A percentile compares a stretch with the other conserved stretches of the same genome.
phyloP scores from a whole-genome alignment of 1,140 invertebrate genomes.

The Pomacea maculata region DNA sequence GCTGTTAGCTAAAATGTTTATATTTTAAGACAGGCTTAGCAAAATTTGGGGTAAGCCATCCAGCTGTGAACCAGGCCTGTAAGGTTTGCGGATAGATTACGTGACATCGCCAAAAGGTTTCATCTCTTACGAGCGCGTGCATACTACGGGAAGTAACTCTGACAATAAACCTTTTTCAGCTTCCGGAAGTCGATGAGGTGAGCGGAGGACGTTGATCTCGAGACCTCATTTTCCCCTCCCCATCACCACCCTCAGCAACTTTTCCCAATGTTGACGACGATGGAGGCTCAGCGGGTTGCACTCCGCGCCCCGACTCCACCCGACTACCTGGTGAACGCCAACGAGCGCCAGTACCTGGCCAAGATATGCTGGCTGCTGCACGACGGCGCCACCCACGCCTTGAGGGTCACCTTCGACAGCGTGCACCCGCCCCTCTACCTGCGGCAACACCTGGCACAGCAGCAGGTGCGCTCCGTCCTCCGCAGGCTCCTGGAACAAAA shows the following conservation, averaged over 20 bases:
- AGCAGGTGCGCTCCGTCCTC: constrained; percentile 45
- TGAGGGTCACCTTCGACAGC: constrained; percentile 48
- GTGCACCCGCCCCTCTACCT: constrained; percentile 53
- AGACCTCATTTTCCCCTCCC: too few relatives aligned
- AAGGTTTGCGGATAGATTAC: too few relatives aligned
- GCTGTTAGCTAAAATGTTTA: too few relatives aligned
- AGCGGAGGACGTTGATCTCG: too few relatives aligned
- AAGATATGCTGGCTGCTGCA: constrained; percentile 52
- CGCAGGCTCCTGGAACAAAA: constrained; percentile 36
- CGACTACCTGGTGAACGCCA: constrained; percentile 26
- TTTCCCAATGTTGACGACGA: not conserved
- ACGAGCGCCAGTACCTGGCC: constrained; percentile 50
- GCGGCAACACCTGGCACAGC: constrained; percentile 44
- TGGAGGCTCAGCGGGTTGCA: not conserved
- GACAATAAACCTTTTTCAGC: not conserved
- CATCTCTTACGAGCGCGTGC: not conserved
- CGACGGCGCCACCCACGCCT: constrained; percentile 47
- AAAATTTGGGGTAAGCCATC: too few relatives aligned
- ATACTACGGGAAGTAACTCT: not conserved
- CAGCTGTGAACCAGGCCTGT: too few relatives aligned
- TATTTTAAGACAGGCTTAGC: too few relatives aligned
- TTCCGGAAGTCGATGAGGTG: too few relatives aligned
- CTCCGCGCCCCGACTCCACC: not conserved
- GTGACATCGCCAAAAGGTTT: not conserved
- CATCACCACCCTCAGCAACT: not conserved